These are phyloP conservation scores for Penelope pileata DNA, from an alignment of 2,113 vertebrate genomes.

Conservation along the genomic window DNA sequence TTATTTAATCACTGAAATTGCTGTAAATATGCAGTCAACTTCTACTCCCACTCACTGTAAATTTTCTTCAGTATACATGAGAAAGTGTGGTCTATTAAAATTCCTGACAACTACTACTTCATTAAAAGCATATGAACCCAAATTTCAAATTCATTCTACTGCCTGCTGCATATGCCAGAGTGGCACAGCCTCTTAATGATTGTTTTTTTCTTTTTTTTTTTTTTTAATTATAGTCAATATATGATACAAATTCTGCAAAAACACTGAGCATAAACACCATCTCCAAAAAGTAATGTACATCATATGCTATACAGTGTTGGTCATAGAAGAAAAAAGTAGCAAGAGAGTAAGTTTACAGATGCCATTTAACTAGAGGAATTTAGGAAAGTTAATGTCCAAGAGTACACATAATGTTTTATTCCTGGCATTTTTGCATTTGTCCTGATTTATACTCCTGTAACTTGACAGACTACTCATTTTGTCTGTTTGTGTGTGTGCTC, in stretches of 20 bases:
- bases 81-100: not conserved
- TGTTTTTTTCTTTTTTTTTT: slow-evolving; percentile 28
- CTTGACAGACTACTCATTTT: not conserved
- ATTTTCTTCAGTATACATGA: not conserved
- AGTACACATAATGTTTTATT: not conserved
- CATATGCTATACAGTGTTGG: not conserved
- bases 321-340: not conserved
- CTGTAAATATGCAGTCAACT: not conserved
- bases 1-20: not conserved
- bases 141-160: slow-evolving; percentile 29
- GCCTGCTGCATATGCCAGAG: not conserved
- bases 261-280: not conserved
- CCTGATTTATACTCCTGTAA: not conserved
- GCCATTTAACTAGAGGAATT: not conserved
- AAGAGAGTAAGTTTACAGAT: not conserved
- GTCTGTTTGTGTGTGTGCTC: not conserved
- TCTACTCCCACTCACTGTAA: not conserved
- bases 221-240: slow-evolving; percentile 9
- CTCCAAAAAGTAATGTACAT: not conserved
- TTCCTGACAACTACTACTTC: slow-evolving; percentile 12
- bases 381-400: not conserved
- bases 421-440: not conserved
- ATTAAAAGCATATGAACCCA: slow-evolving; percentile 32
- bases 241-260: not conserved
- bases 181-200: slow-evolving; percentile 24